Evolutionary conservation across 2,888 invertebrate genomes (phyloP).

Genomic region (Stenoptilia bipunctidactyla): DNA sequence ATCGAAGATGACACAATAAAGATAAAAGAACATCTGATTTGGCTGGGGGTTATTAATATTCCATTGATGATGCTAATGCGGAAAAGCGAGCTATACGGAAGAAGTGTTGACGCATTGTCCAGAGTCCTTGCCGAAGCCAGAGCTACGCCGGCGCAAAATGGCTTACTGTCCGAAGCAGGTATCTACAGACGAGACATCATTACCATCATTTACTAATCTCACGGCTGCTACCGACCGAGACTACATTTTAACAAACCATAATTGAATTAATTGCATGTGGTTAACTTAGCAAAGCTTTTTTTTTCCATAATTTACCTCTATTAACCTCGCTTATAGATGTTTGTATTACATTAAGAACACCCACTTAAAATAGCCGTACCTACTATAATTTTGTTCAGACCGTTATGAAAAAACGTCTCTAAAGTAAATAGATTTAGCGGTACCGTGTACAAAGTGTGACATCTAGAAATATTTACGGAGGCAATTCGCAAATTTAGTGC

Average conservation of each 20-base stretch:
- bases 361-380: no score
- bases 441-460: no score
- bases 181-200: constrained; percentile 18
- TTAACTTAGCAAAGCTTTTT: constrained; percentile 22
- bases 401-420: no score
- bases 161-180: constrained; percentile 5
- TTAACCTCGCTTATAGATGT: not conserved
- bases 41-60: constrained; percentile 43
- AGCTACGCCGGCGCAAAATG: constrained; percentile 1
- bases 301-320: constrained; percentile 13
- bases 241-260: constrained; percentile 29
- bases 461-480: no score
- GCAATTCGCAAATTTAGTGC: no score
- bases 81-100: constrained; percentile 36
- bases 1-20: no score
- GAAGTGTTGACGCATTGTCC: constrained; percentile 47
- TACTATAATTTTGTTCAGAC: constrained; percentile 2
- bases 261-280: constrained; percentile 32
- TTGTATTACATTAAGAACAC: not conserved
- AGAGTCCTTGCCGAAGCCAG: constrained; percentile 33
- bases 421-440: no score
- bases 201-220: constrained; percentile 22
- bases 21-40: no score
- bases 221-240: constrained; percentile 22
- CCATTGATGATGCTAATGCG: constrained; percentile 33